Evolutionary conservation across 2,888 invertebrate genomes (phyloP).

Genomic region (Phymatocera aterrima): DNA sequence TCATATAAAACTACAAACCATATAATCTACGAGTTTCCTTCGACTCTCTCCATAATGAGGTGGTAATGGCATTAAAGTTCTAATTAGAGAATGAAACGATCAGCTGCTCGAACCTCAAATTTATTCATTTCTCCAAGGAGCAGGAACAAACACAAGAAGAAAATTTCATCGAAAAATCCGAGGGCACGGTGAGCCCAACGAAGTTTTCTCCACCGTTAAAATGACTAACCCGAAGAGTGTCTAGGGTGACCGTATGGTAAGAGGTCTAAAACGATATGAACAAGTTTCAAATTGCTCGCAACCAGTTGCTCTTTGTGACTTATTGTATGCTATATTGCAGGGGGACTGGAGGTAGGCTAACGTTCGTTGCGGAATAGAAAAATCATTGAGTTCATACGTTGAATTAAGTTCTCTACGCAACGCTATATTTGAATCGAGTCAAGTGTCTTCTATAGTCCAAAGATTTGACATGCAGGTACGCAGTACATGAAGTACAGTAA

Average conservation of each 20-base stretch:
- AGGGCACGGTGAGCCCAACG: background rate
- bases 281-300: constrained; percentile 61
- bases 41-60: too few relatives aligned
- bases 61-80: background rate
- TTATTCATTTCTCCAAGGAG: too few relatives aligned
- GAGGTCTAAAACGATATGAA: constrained; percentile 26
- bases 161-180: background rate
- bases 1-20: too few relatives aligned
- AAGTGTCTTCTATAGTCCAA: constrained; percentile 51
- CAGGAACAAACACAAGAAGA: background rate
- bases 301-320: constrained; percentile 63
- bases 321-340: background rate
- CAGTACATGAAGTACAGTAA: background rate
- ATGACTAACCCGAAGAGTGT: background rate
- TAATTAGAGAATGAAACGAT: background rate
- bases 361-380: background rate
- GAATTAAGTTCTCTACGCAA: constrained; percentile 3
- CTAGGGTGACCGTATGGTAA: background rate
- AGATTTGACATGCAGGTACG: background rate
- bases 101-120: too few relatives aligned
- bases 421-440: constrained; percentile 58
- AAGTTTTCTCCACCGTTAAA: background rate
- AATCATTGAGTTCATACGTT: constrained; percentile 37
- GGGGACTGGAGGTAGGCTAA: background rate
- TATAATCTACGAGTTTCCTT: background rate